These are phyloP conservation scores for Calonectris borealis DNA, from an alignment of 2,113 vertebrate species.

Conservation along the genomic window DNA sequence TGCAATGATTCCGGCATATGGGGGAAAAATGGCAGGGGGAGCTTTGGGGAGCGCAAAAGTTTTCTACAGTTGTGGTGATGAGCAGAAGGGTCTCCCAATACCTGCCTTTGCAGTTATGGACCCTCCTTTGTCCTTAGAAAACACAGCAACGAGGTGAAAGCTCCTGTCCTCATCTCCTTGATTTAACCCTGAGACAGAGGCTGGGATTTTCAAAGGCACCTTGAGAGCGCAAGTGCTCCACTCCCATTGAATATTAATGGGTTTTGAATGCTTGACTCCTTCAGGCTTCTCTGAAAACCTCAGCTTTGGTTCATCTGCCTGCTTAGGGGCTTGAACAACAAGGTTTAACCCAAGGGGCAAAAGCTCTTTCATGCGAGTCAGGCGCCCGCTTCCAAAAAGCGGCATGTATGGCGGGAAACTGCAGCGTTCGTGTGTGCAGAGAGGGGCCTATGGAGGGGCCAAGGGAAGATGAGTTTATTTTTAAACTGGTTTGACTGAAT, in stretches of 20 bases:
- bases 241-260: background rate
- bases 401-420: fast-evolving
- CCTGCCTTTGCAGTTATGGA: too few species aligned
- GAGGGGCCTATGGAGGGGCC: conserved; percentile 5
- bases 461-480: background rate
- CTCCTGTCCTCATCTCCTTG: background rate
- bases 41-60: background rate
- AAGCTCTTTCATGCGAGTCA: background rate
- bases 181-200: background rate
- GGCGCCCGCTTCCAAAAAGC: background rate
- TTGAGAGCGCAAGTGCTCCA: fast-evolving
- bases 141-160: background rate
- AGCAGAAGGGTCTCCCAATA: background rate
- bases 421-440: background rate
- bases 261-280: background rate
- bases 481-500: conserved; percentile 30
- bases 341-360: background rate
- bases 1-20: fast-evolving
- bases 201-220: background rate
- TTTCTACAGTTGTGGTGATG: background rate
- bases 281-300: background rate
- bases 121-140: background rate
- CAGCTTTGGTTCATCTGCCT: background rate
- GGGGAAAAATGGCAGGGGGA: background rate
- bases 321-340: background rate